These are phyloP conservation scores for Phoxinus phoxinus DNA, from an alignment of 2,113 vertebrate genomes.

Conservation along the genomic window DNA sequence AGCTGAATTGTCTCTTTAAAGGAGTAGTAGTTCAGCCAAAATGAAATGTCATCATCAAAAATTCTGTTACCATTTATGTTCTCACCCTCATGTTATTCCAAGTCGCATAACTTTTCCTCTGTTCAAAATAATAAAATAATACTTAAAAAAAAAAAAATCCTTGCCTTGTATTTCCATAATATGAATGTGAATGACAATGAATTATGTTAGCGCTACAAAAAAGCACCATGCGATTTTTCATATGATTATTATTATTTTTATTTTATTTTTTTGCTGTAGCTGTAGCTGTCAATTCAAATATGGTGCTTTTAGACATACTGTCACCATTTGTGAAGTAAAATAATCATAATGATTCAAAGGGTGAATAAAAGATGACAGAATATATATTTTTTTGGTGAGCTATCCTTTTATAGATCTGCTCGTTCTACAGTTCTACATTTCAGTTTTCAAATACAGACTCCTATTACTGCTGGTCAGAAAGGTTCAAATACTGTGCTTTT, in stretches of 20 bases:
- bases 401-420: not conserved
- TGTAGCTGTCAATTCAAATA: not conserved
- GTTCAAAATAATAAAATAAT: not conserved
- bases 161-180: not conserved
- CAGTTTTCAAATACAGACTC: not conserved
- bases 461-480: not conserved
- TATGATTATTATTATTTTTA: no score
- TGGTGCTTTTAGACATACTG: not conserved
- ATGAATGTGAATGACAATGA: not conserved
- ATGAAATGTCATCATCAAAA: no score
- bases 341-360: not conserved
- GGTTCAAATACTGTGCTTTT: not conserved
- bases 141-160: not conserved
- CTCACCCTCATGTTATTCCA: not conserved
- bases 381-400: not conserved
- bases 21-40: no score
- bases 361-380: not conserved
- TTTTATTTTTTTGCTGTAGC: no score
- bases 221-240: no score
- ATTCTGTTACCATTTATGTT: not conserved
- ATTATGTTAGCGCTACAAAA: not conserved
- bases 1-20: no score
- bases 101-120: not conserved
- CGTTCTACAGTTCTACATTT: not conserved
- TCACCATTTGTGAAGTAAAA: not conserved